Conservation (phyloP, 23 tunicate genomes). For the Aplidium turbinatum region DNA sequence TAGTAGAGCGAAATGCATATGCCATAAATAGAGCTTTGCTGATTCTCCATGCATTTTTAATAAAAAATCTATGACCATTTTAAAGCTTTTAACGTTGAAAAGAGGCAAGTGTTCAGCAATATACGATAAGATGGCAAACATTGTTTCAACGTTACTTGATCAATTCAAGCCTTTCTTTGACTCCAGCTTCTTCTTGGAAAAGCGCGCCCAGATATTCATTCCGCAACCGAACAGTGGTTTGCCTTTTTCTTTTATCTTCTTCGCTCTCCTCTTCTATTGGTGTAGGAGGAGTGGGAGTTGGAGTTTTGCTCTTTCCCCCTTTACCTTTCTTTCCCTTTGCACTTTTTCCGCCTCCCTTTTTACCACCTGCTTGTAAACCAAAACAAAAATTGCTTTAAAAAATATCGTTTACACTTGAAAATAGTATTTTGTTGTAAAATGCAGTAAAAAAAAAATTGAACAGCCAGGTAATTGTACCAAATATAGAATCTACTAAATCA, state of each 20-base stretch:
- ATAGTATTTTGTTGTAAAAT: neutral
- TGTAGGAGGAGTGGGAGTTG: slow-evolving; percentile 75
- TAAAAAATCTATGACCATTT: too few species aligned
- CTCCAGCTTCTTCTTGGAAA: slow-evolving; percentile 63
- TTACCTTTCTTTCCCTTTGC: slow-evolving; percentile 61
- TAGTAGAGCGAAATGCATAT: too few species aligned
- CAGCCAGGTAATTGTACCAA: too few species aligned
- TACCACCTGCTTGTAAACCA: neutral
- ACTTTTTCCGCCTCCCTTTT: slow-evolving; percentile 43
- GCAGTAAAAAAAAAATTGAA: neutral
- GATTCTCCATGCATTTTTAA: too few species aligned
- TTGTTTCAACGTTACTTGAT: too few species aligned
- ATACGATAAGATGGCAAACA: too few species aligned
- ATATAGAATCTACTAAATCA: too few species aligned
- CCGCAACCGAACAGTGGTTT: slow-evolving; percentile 46
- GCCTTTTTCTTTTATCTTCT: slow-evolving; percentile 70
- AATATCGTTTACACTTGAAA: neutral
- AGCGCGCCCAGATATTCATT: slow-evolving; percentile 81
- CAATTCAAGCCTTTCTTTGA: slow-evolving; percentile 56
- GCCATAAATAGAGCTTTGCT: too few species aligned
- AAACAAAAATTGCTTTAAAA: neutral
- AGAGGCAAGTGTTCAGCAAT: too few species aligned
- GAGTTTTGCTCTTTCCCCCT: slow-evolving; percentile 58
- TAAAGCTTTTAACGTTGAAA: too few species aligned
- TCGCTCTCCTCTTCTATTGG: slow-evolving; percentile 65